Conservation (phyloP, 2,113 vertebrate genomes). For the Zosterops japonicus region DNA sequence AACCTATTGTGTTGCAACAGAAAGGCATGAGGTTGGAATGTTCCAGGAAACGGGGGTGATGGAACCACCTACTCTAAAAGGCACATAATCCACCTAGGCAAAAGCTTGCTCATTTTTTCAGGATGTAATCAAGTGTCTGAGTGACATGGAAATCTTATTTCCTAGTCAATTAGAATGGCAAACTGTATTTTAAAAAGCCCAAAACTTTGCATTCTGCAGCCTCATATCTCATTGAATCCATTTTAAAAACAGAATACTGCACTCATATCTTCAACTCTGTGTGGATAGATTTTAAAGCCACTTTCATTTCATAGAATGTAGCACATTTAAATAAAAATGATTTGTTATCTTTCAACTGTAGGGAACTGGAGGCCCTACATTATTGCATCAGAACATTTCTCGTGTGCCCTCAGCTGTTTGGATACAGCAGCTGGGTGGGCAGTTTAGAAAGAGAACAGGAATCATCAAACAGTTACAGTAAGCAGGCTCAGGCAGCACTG, state of each 20-base stretch:
- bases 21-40: not conserved
- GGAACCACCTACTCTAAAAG: conserved; percentile 4
- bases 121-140: not conserved
- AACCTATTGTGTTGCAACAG: not conserved
- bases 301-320: not conserved
- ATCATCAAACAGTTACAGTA: not conserved
- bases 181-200: not conserved
- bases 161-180: not conserved
- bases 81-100: not conserved
- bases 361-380: not conserved
- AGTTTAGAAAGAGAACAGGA: not conserved
- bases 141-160: not conserved
- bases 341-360: not conserved
- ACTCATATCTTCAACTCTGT: not conserved
- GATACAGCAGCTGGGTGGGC: not conserved
- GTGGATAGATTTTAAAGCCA: not conserved
- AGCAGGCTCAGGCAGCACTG: not conserved
- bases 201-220: not conserved
- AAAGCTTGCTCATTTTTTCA: not conserved
- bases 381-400: not conserved
- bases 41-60: not conserved
- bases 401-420: not conserved
- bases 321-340: not conserved
- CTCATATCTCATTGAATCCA: not conserved
- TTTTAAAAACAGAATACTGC: not conserved